phyloP scores from a whole-genome alignment of 2,888 invertebrate genomes.

The Buathra laborator region DNA sequence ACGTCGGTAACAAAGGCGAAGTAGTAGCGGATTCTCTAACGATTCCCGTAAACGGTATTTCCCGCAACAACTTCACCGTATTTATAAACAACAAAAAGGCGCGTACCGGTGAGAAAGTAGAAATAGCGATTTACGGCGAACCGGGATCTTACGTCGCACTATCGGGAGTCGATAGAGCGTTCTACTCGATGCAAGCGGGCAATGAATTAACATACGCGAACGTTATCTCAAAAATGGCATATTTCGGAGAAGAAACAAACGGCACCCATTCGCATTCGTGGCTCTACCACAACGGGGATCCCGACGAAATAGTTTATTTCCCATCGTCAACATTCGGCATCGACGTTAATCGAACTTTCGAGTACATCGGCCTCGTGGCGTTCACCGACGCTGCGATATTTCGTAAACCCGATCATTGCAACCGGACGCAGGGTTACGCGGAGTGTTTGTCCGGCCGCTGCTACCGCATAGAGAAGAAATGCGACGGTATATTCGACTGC shows the following conservation, averaged over 20 bases:
- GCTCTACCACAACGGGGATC: constrained; percentile 94
- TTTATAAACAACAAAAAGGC: constrained; percentile 97
- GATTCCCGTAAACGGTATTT: constrained; percentile 98
- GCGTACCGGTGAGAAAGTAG: constrained; percentile 96
- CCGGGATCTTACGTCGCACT: constrained; percentile 97
- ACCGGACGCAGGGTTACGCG: constrained; percentile 89
- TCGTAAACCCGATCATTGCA: constrained; percentile 90
- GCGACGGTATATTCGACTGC: constrained; percentile 93
- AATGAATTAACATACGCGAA: constrained; percentile 95
- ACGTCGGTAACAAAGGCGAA: constrained; percentile 92
- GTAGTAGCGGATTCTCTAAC: constrained; percentile 97
- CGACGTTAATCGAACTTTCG: constrained; percentile 97
- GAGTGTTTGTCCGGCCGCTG: constrained; percentile 95
- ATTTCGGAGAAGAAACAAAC: constrained; percentile 94
- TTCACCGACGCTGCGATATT: constrained; percentile 95
- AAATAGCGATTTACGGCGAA: constrained; percentile 96
- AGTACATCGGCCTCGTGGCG: constrained; percentile 94
- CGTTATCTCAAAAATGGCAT: constrained; percentile 94
- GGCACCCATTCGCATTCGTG: constrained; percentile 94
- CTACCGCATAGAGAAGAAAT: constrained; percentile 91
- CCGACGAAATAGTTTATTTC: constrained; percentile 94
- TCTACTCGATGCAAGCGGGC: constrained; percentile 97
- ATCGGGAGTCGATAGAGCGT: constrained; percentile 95
- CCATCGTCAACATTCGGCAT: constrained; percentile 96
- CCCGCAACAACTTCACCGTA: constrained; percentile 95